A percentile compares a stretch with the other conserved stretches of the same genome.
Conservation (phyloP, 2,113 vertebrate genomes). For the Fulmarus glacialis region DNA sequence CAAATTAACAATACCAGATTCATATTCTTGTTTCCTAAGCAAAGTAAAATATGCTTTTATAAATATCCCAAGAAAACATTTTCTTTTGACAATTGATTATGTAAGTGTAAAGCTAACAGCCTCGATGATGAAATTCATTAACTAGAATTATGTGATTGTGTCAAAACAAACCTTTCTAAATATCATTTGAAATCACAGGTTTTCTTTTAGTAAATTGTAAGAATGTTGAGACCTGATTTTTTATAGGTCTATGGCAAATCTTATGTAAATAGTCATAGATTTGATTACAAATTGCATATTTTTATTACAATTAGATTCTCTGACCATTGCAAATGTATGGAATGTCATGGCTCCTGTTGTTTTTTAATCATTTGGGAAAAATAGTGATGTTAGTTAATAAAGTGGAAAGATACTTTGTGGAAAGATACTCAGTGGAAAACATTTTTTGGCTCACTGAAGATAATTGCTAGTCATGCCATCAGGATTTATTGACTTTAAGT, state of each 20-base stretch:
- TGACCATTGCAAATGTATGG: neutral
- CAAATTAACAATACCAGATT: neutral
- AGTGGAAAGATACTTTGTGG: neutral
- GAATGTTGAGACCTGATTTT: neutral
- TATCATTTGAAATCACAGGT: neutral
- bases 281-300: neutral
- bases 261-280: neutral
- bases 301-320: neutral
- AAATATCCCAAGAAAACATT: neutral
- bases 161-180: neutral
- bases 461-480: neutral
- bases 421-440: neutral
- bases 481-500: neutral
- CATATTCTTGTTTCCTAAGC: rapidly evolving
- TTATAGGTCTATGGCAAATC: neutral
- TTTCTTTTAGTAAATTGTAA: neutral
- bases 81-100: neutral
- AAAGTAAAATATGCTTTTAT: neutral
- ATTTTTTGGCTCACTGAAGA: neutral
- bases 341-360: neutral
- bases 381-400: neutral
- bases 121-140: neutral
- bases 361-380: neutral
- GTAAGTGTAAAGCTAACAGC: neutral
- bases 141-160: neutral